Conservation (phyloP, 1,140 invertebrate genomes). For the Conus ventricosus region DNA sequence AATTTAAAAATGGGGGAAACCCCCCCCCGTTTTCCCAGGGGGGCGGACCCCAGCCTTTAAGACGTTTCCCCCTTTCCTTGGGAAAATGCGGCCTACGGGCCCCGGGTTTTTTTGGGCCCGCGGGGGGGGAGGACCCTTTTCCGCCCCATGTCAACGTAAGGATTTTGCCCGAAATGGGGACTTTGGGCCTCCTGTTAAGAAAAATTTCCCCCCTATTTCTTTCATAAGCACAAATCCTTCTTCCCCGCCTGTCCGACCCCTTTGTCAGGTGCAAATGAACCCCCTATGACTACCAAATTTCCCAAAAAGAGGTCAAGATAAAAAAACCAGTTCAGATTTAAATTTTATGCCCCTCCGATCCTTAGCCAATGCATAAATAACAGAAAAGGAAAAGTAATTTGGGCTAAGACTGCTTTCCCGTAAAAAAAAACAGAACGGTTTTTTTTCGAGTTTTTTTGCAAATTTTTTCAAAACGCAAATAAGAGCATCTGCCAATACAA, state of each 20-base stretch:
- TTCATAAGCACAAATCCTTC: too few relatives aligned
- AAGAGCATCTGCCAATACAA: too few relatives aligned
- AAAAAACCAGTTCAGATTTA: too few relatives aligned
- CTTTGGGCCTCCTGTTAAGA: conserved; percentile 7
- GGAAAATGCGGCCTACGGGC: conserved; percentile 72
- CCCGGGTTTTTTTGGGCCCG: conserved; percentile 70
- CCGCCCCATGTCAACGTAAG: conserved; percentile 64
- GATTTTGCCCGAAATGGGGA: conserved; percentile 65
- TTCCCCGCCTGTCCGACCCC: background rate
- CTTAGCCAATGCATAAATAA: too few relatives aligned
- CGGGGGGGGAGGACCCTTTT: conserved; percentile 61
- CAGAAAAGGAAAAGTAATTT: too few relatives aligned
- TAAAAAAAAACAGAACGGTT: too few relatives aligned
- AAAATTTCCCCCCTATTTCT: background rate
- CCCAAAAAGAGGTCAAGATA: too few relatives aligned
- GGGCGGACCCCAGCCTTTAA: conserved; percentile 64
- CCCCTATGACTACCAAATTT: too few relatives aligned
- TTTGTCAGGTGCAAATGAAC: background rate
- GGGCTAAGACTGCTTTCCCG: too few relatives aligned
- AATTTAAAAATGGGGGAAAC: conserved; percentile 62
- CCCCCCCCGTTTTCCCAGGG: conserved; percentile 47
- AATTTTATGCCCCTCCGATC: too few relatives aligned
- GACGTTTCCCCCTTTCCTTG: conserved; percentile 72
- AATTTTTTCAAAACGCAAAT: too few relatives aligned
- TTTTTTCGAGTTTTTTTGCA: too few relatives aligned